phyloP scores from a whole-genome alignment of 2,113 vertebrate genomes.

The Burhinus oedicnemus region DNA sequence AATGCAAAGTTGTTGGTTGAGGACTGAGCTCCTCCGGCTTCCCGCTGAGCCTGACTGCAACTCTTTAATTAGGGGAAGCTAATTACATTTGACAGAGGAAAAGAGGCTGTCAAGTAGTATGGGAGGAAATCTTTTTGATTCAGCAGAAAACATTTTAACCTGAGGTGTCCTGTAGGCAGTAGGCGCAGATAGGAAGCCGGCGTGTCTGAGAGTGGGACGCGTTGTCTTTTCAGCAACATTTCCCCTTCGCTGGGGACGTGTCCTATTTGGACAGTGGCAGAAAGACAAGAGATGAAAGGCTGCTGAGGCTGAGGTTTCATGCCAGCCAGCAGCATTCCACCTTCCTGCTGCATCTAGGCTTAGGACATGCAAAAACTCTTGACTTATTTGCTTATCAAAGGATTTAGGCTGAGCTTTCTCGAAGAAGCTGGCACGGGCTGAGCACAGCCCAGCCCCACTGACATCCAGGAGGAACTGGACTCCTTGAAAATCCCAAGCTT shows the following conservation, averaged over 20 bases:
- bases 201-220: background rate
- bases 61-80: slow-evolving; percentile 21
- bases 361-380: background rate
- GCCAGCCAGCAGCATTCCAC: background rate
- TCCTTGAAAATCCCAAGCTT: background rate
- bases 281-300: background rate
- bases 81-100: background rate
- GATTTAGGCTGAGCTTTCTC: background rate
- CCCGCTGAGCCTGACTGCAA: background rate
- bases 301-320: background rate
- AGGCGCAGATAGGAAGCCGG: background rate
- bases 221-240: background rate
- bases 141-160: slow-evolving; percentile 5
- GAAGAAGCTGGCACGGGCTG: background rate
- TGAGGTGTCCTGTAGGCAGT: background rate
- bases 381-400: background rate
- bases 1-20: background rate
- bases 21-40: background rate
- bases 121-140: background rate
- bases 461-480: background rate
- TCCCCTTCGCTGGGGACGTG: background rate
- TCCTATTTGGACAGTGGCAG: background rate
- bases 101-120: background rate
- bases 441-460: background rate
- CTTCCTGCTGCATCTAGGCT: background rate